phyloP scores from a whole-genome alignment of 1,140 invertebrate genomes.

The Musca domestica region DNA sequence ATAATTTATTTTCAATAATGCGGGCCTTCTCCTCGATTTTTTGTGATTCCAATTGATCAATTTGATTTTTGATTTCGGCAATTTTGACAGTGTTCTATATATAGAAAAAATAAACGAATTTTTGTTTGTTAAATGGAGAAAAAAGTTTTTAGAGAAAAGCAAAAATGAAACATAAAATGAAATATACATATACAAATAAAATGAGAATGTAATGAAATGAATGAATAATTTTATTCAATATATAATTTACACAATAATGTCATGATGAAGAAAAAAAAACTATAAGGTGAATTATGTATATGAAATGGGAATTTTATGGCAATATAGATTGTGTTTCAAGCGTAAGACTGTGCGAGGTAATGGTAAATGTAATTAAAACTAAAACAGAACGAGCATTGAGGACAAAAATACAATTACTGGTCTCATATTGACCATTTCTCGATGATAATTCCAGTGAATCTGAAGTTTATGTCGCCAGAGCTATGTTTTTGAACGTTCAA shows the following conservation, averaged over 20 bases:
- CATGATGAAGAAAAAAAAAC: not conserved
- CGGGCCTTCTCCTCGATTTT: conserved; percentile 66
- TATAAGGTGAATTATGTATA: not conserved
- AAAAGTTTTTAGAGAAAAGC: conserved; percentile 19
- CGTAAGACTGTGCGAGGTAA: too few relatives aligned
- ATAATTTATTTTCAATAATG: conserved; percentile 72
- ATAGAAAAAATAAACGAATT: conserved; percentile 3
- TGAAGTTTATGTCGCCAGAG: too few relatives aligned
- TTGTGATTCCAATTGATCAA: conserved; percentile 60
- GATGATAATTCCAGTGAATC: too few relatives aligned
- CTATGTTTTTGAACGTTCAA: too few relatives aligned
- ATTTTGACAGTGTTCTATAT: conserved; percentile 65
- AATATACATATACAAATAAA: not conserved
- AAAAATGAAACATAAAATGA: conserved; percentile 4
- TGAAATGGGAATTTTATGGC: not conserved
- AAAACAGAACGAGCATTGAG: too few relatives aligned
- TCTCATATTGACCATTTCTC: too few relatives aligned
- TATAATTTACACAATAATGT: not conserved
- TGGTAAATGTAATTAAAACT: too few relatives aligned
- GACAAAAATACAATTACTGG: too few relatives aligned
- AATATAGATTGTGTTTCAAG: too few relatives aligned
- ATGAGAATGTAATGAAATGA: not conserved
- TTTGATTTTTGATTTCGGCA: conserved; percentile 67
- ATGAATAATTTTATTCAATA: not conserved
- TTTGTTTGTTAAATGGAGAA: conserved; percentile 18